These are phyloP conservation scores for Microplitis mediator DNA, from an alignment of 1,140 invertebrate species.

Conservation along the genomic window DNA sequence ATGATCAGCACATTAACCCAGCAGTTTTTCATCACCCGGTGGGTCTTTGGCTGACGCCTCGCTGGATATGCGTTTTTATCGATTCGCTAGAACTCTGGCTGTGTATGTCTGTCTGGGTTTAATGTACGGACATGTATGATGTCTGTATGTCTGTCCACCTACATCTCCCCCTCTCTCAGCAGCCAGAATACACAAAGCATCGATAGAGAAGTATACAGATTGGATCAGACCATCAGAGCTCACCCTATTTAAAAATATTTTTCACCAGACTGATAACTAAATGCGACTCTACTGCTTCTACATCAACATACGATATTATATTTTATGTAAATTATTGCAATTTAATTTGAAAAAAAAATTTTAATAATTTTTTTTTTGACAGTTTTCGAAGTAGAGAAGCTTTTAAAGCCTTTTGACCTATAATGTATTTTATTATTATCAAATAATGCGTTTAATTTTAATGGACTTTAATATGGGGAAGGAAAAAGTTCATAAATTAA, in stretches of 20 bases:
- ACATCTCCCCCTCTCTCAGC: slow-evolving; percentile 20
- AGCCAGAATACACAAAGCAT: slow-evolving; percentile 53
- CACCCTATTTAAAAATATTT: slow-evolving; percentile 46
- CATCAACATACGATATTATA: background rate
- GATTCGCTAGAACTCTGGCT: slow-evolving; percentile 56
- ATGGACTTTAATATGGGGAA: no score
- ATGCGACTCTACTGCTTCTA: slow-evolving; percentile 12
- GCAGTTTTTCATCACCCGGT: slow-evolving; percentile 54
- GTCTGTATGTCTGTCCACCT: slow-evolving; percentile 46
- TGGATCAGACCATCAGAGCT: slow-evolving; percentile 48
- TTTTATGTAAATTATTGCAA: background rate
- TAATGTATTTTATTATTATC: no score
- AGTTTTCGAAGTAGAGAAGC: no score
- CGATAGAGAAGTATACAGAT: slow-evolving; percentile 60
- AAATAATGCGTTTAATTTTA: no score
- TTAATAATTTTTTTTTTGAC: no score
- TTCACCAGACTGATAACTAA: slow-evolving; percentile 34
- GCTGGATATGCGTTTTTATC: slow-evolving; percentile 63
- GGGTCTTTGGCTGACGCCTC: slow-evolving; percentile 59
- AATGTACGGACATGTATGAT: background rate
- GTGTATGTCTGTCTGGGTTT: no score
- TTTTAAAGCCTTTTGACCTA: no score
- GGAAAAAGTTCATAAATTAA: no score
- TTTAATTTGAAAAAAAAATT: no score
- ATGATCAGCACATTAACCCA: slow-evolving; percentile 62